phyloP scores from a whole-genome alignment of 2,888 invertebrate species.

The Protodeltote pygarga region DNA sequence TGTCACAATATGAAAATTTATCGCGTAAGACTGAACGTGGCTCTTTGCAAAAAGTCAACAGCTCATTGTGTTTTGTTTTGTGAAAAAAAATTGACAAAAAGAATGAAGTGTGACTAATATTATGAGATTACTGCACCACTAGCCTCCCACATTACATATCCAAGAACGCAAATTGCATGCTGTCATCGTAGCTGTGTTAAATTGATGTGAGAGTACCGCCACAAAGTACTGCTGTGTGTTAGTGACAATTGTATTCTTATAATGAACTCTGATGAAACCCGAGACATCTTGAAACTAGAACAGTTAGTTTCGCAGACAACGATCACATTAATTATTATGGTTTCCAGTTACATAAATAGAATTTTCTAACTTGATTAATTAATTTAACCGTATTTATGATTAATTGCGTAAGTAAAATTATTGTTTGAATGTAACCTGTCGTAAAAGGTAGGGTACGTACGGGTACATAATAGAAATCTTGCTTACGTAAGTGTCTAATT shows the following conservation, averaged over 20 bases:
- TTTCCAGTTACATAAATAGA: constrained; percentile 46
- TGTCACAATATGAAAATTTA: no score
- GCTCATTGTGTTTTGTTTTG: no score
- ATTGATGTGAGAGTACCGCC: constrained; percentile 19
- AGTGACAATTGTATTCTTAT: constrained; percentile 37
- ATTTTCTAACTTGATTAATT: constrained; percentile 17
- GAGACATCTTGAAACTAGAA: constrained; percentile 48
- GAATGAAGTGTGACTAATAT: constrained; percentile 19
- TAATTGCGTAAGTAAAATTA: not conserved
- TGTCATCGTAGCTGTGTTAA: constrained; percentile 29
- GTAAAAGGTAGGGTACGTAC: not conserved
- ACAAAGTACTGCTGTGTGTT: constrained; percentile 12
- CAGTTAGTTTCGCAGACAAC: constrained; percentile 45
- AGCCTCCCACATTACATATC: constrained; percentile 20
- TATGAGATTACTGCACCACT: constrained; percentile 49
- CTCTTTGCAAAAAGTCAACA: no score
- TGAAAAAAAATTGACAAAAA: constrained; percentile 11
- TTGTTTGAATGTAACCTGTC: not conserved
- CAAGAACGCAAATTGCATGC: constrained; percentile 28
- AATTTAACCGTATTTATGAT: not conserved
- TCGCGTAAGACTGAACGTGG: no score
- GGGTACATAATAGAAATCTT: constrained; percentile 29
- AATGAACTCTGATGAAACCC: constrained; percentile 43
- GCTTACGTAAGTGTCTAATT: constrained; percentile 22
- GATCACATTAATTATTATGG: constrained; percentile 50